These are phyloP conservation scores for Shinisaurus crocodilurus DNA, from an alignment of 2,113 vertebrate species.

Conservation along the genomic window DNA sequence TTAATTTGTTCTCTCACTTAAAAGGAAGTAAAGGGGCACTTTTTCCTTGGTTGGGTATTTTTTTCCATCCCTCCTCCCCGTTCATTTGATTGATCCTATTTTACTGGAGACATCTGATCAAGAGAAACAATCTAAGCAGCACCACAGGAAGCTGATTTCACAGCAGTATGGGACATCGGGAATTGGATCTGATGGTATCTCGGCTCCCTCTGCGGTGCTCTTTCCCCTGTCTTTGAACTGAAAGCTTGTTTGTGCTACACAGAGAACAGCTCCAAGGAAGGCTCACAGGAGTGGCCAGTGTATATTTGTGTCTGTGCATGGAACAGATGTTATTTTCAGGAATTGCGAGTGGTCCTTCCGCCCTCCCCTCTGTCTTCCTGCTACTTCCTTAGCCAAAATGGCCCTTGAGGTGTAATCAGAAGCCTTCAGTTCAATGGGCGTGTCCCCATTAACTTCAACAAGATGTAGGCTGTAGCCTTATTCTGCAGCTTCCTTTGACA, in stretches of 20 bases:
- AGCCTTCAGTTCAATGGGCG: not conserved
- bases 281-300: not conserved
- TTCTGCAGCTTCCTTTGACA: slow-evolving; percentile 51
- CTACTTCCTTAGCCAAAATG: slow-evolving; percentile 8
- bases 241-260: not conserved
- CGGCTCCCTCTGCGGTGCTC: not conserved
- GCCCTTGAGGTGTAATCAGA: not conserved
- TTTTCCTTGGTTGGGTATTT: not conserved
- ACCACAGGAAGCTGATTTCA: not conserved
- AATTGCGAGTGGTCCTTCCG: not conserved
- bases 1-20: not conserved
- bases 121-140: not conserved
- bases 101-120: not conserved
- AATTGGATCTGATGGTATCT: not conserved
- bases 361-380: not conserved
- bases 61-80: not conserved
- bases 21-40: not conserved
- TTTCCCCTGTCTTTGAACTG: slow-evolving; percentile 22
- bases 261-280: slow-evolving; percentile 2
- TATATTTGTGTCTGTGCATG: not conserved
- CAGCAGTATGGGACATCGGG: not conserved
- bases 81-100: slow-evolving; percentile 23
- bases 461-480: not conserved
- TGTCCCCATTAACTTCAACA: not conserved
- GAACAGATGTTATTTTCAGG: not conserved